These are phyloP conservation scores for Crambe crambe DNA, from an alignment of 37 sponge, comb jelly and placozoan genomes.

Conservation along the genomic window DNA sequence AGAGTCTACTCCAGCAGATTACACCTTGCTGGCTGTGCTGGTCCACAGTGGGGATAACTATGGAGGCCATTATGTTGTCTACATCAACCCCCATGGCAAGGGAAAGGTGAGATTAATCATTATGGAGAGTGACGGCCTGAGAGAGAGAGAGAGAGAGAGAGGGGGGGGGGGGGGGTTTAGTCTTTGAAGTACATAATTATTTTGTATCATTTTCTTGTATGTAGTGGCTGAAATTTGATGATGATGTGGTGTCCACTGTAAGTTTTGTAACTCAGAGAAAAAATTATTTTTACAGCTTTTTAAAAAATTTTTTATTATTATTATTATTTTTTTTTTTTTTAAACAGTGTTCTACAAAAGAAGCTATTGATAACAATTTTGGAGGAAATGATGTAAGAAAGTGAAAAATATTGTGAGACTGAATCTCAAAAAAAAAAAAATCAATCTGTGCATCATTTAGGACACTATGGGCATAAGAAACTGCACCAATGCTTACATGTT, in stretches of 20 bases:
- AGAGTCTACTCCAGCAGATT: constrained; percentile 65
- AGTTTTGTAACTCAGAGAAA: background rate
- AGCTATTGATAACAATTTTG: constrained; percentile 97
- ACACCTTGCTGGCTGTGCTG: constrained; percentile 90
- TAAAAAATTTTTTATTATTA: background rate
- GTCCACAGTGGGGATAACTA: constrained; percentile 99
- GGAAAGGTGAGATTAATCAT: constrained; percentile 87
- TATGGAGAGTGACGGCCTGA: too few species aligned
- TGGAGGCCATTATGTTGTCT: constrained; percentile 97
- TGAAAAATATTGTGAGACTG: background rate
- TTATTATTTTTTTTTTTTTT: background rate
- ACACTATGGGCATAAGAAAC: constrained; percentile 64
- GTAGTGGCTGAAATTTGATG: constrained; percentile 99
- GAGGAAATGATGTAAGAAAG: constrained; percentile 77
- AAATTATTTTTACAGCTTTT: background rate
- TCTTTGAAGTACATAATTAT: too few species aligned
- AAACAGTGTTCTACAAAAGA: constrained; percentile 87
- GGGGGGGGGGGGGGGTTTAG: too few species aligned
- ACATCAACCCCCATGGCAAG: constrained; percentile 86
- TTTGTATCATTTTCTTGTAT: constrained; percentile 19
- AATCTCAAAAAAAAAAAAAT: background rate
- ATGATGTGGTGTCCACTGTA: constrained; percentile 95
- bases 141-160: too few species aligned
- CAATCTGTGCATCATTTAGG: constrained; percentile 12
- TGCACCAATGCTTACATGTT: constrained; percentile 99